Evolutionary conservation across 2,888 invertebrate genomes (phyloP).

Genomic region (Mayetiola destructor): DNA sequence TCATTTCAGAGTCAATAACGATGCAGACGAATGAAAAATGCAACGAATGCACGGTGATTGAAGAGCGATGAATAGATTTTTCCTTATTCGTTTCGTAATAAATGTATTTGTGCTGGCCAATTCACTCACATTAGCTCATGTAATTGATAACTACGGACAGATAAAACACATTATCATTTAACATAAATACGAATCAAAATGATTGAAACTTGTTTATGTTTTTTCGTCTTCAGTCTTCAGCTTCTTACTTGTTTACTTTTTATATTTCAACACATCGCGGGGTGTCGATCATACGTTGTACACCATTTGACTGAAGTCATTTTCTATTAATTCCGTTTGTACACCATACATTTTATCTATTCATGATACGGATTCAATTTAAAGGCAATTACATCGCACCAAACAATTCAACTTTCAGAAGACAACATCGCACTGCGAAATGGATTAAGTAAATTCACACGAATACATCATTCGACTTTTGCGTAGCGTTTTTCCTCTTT

Average conservation of each 20-base stretch:
- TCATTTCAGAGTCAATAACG: too few relatives aligned
- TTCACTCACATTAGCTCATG: constrained; percentile 9
- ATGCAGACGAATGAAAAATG: background rate
- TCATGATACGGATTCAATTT: background rate
- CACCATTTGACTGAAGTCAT: too few relatives aligned
- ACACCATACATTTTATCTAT: too few relatives aligned
- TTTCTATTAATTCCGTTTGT: too few relatives aligned
- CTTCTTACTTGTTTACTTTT: too few relatives aligned
- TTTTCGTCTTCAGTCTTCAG: background rate
- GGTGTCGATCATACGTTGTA: too few relatives aligned
- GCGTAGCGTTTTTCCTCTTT: too few relatives aligned
- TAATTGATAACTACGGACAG: constrained; percentile 12
- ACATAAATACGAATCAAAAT: constrained; percentile 1
- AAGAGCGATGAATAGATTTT: background rate
- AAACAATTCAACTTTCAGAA: too few relatives aligned
- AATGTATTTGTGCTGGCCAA: background rate
- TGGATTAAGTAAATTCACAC: too few relatives aligned
- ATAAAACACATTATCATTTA: constrained; percentile 12
- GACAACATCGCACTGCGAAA: too few relatives aligned
- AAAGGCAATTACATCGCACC: background rate
- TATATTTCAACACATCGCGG: too few relatives aligned
- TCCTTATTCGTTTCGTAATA: background rate
- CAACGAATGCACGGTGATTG: background rate
- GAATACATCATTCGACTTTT: too few relatives aligned
- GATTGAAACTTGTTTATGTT: constrained; percentile 6